Evolutionary conservation across 2,113 vertebrate genomes (phyloP).

Genomic region (Edolisoma coerulescens): DNA sequence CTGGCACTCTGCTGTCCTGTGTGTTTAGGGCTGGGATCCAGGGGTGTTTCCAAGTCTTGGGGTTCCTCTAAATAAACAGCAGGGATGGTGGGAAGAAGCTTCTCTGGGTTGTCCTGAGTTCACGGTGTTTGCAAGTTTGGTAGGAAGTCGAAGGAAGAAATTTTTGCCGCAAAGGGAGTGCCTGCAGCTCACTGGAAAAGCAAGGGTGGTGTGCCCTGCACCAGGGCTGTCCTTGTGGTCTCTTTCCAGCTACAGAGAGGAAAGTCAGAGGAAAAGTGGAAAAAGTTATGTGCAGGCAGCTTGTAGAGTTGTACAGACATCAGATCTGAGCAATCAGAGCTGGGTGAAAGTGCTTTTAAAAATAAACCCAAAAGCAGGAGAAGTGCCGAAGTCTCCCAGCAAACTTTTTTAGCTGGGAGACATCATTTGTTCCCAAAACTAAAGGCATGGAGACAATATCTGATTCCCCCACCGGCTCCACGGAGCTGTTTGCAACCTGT

Average conservation of each 20-base stretch:
- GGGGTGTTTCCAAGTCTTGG: neutral
- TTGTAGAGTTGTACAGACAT: neutral
- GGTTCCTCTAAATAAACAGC: neutral
- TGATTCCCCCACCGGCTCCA: neutral
- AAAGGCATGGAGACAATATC: neutral
- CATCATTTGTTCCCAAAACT: neutral
- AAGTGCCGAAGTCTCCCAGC: neutral
- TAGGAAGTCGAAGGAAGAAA: neutral
- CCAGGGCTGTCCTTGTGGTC: neutral
- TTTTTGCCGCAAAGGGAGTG: neutral
- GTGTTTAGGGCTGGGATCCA: neutral
- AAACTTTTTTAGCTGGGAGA: neutral
- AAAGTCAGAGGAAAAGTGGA: neutral
- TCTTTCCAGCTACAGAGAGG: neutral
- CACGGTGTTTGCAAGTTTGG: neutral
- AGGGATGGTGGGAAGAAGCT: neutral
- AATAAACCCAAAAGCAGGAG: neutral
- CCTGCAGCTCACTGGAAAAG: neutral
- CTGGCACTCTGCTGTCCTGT: neutral
- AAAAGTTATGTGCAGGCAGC: neutral
- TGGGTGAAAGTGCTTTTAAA: neutral
- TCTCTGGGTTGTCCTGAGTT: neutral
- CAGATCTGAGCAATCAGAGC: rapidly evolving
- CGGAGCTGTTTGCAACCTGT: conserved; percentile 37
- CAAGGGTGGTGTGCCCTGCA: neutral